A percentile compares a stretch with the other conserved stretches of the same genome.
These are phyloP conservation scores for Pseudomyrmex gracilis DNA, from an alignment of 1,140 invertebrate species.

Conservation along the genomic window DNA sequence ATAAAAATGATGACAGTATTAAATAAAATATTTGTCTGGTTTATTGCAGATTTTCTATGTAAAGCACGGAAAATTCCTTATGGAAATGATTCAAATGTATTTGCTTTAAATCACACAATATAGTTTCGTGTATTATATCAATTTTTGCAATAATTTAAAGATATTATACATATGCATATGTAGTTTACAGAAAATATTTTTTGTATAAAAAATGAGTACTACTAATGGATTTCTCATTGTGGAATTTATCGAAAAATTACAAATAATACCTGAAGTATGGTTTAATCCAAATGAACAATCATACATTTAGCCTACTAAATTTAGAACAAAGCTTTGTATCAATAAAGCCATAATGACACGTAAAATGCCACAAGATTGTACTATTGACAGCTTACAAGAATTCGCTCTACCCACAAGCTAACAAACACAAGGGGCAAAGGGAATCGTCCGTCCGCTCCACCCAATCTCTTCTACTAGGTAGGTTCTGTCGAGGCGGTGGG, in stretches of 20 bases:
- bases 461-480: too few species aligned
- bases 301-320: neutral
- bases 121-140: neutral
- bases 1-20: slow-evolving; percentile 11
- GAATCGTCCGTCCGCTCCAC: too few species aligned
- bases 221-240: neutral
- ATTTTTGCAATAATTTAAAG: neutral
- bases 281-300: neutral
- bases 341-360: too few species aligned
- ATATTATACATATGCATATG: neutral
- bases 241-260: neutral
- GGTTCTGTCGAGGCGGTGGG: too few species aligned
- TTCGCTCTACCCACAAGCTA: too few species aligned
- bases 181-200: neutral
- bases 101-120: slow-evolving; percentile 8
- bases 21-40: neutral
- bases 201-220: neutral
- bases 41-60: neutral
- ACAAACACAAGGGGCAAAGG: too few species aligned
- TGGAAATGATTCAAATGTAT: neutral
- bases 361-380: too few species aligned
- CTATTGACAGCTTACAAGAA: too few species aligned
- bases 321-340: too few species aligned
- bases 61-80: slow-evolving; percentile 18
- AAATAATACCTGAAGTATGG: slow-evolving; percentile 5